Base-by-base conservation (phyloP, 2,888 invertebrate genomes). In the Drosophila prostipennis region DNA sequence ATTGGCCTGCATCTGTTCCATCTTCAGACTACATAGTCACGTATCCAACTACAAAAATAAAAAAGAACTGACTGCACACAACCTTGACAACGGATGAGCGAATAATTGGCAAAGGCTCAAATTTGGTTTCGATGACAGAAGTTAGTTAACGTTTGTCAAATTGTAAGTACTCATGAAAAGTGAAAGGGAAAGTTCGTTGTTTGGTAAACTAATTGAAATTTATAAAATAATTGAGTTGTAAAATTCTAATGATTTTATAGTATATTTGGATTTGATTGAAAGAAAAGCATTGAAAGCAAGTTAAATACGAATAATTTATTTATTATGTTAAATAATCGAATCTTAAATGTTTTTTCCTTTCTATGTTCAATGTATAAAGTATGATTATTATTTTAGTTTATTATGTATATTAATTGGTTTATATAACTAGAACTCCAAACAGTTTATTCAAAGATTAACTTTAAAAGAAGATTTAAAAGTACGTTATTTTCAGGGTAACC, bases 71-170 rank as follows among this genome's bases (percentile, higher is more conserved):
- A 54, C 32, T 43, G 54, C 40, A 60, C 53, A n/a, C 71, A 80
- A 79, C 82, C 83, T 85, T 85, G 75, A 64, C 58, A 68, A 68
- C 64, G 71, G 77, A 70, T 81, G 80, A 77, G 26, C 64, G 55
- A 56, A 79, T 53, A 68, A 51, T 85, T 82, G 82, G 82, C 82
- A 85, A 59, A 53, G 70, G 64, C 40, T 77, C 82, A 85, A 72
- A n/a, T 42, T 37, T 26, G 40, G 32, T 26, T 19, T 52, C 11
- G 60, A 13, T n/a, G 0, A 39, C 32, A 37, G 6, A 39, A 32
- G 13, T 46, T 59, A 6, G 11, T 23, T 6, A 48, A 19, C 6
- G 14, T 8, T 23, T 19, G 57, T 19, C n/a, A 58, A 23, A 19
- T 55, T 40, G 14, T 13, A 23, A 29, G 10, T 32, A 14, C 6